Base-by-base conservation (phyloP, 2,113 vertebrate species). In the Apodemus sylvaticus region DNA sequence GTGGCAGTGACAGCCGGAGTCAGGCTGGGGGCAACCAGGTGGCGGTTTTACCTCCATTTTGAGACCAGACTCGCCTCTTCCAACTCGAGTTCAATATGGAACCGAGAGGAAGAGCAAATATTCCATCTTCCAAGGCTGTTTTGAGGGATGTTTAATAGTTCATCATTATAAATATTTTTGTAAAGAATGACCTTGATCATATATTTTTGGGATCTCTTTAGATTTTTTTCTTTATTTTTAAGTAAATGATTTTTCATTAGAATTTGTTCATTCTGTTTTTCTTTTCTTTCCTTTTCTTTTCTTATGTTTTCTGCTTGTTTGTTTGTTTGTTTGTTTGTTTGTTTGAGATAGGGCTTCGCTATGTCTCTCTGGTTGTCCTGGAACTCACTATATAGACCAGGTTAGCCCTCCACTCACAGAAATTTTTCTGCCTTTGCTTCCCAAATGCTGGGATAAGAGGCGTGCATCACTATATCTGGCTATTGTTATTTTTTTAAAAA, bases 181-280 rank as follows among this genome's bases (percentile, higher is more conserved):
- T 29, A 62, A 81, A 89, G 64, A 94, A 76, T 89, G 55, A 53
- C 42, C 36, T 79, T 89, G 42, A 48, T 36, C 71, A 45, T 34
- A 0, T 55, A 11, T 58, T 81, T 81, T 81, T 58, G 51, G 51
- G 9, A 29, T 82, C 36, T 68, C 22, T 51, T 55, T n/a, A 86
- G 73, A 89, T 92, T 81, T 81, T 81, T 92, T 92, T 76, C 60
- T 86, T 70, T 73, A 79, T 31, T 12, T 73, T 71, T 90, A 22
- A 77, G 34, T 78, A 2, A 70, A 64, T 89, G 76, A 7, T n/a
- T 78, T 82, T 88, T 96, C 64, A 64, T 36, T 91, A 95, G 36
- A 53, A 85, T 89, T 79, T 91, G 20, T 81, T 78, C 10, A 74
- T 45, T n/a, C n/a, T 45, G 24, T 71, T 58, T 58, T 17, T 58